Conservation (phyloP, 2,113 vertebrate genomes). For the Limanda limanda region DNA sequence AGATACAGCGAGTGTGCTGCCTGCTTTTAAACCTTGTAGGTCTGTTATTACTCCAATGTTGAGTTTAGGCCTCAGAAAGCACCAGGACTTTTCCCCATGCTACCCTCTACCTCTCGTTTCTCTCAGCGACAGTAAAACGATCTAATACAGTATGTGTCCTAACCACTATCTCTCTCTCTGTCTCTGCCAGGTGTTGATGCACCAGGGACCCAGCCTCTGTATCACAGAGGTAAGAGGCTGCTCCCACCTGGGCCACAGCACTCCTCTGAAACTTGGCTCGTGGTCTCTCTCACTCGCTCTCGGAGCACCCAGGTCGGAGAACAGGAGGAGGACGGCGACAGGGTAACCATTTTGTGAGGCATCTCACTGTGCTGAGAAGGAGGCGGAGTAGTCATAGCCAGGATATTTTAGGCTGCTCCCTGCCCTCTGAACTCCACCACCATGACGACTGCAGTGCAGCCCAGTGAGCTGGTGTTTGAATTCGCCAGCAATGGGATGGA, state of each 20-base stretch:
- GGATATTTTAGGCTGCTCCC: constrained; percentile 62
- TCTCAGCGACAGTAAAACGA: constrained; percentile 33
- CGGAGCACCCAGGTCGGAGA: constrained; percentile 13
- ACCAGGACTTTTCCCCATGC: not conserved
- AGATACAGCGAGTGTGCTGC: not conserved
- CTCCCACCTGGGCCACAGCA: constrained; percentile 67
- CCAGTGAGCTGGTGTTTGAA: constrained; percentile 89
- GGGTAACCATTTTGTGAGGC: constrained; percentile 45
- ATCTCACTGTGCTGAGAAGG: constrained; percentile 46
- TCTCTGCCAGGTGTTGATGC: constrained; percentile 80
- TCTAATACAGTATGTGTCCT: constrained; percentile 32
- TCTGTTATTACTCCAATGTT: not conserved
- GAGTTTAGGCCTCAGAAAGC: not conserved
- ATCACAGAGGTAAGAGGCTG: constrained; percentile 72
- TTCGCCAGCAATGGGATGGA: constrained; percentile 92
- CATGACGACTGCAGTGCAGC: constrained; percentile 88
- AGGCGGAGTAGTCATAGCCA: constrained; percentile 39
- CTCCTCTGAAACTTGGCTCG: constrained; percentile 56
- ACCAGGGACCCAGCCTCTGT: constrained; percentile 70
- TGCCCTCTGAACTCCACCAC: constrained; percentile 65
- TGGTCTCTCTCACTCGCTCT: constrained; percentile 34
- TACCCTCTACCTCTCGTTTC: constrained; percentile 11
- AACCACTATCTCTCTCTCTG: constrained; percentile 32
- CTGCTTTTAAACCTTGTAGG: not conserved
- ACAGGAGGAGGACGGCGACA: constrained; percentile 11